Base-by-base conservation (phyloP, 2,888 invertebrate genomes). In the Hyppa rectilinea region DNA sequence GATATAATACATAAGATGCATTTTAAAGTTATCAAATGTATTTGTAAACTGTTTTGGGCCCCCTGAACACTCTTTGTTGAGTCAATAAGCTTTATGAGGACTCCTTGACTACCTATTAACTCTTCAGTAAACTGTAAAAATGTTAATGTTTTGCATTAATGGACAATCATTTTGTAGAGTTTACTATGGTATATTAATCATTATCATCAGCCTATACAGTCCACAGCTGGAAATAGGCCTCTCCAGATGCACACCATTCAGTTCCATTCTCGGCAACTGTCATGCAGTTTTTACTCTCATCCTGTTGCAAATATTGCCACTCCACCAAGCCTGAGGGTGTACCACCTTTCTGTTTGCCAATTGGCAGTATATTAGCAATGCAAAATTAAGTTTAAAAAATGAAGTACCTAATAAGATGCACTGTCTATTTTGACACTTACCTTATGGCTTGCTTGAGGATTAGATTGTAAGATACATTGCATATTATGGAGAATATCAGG, bases 401-500 rank as follows among this genome's bases (percentile, higher is more conserved):
- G 3, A 12, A n/a, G 26, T 26, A 14, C 4, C 5, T 29, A 14
- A 29, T 26, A 29, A 26, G 36, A 36, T 6, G 4, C 14, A 49
- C 12, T 50, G 36, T 4, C 0, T 17, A 49, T n/a, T 9, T 23
- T 23, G 36, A 17, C 14, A 78, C 75, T 75, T 75, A 94, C 95
- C 93, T 92, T 91, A 49, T 83, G 73, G 47, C 91, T 91, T 62
- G 89, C 87, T 77, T 87, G 85, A 49, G 92, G 87, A 83, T 89
- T 88, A 29, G 68, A 77, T 53, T 93, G 93, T 73, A 95, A 80
- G 78, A 95, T 90, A 86, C 92, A 92, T 80, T 95, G 95, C 85
- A 95, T 78, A 81, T 93, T 95, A 78, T 95, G 92, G 23, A 95
- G 85, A 67, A 95, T 93, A 85, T 96, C 95, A n/a, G 92, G 92